Conservation (phyloP, 2,888 invertebrate species). For the Melinopterus prodromus region DNA sequence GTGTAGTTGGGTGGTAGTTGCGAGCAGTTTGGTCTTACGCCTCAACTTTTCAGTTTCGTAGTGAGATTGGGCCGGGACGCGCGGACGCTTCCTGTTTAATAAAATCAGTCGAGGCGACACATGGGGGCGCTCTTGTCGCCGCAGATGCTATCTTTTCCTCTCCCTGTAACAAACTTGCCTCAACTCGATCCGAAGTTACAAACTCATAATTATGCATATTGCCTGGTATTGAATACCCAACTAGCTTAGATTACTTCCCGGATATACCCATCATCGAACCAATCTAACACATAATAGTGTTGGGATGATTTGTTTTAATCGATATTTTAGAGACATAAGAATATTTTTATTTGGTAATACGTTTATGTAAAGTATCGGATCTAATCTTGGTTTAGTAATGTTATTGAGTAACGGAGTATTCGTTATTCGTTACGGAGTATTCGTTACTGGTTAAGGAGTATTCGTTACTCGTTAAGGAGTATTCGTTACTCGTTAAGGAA, state of each 20-base stretch:
- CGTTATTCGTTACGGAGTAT: no score
- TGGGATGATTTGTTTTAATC: neutral
- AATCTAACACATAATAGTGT: neutral
- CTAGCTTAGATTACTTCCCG: neutral
- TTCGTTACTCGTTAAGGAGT: no score
- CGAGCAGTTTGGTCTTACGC: neutral
- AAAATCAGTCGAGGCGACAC: conserved; percentile 18
- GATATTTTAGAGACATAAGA: no score
- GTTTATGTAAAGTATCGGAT: no score
- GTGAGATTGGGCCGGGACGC: neutral
- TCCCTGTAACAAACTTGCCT: neutral
- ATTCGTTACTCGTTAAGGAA: no score
- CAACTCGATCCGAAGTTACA: conserved; percentile 15
- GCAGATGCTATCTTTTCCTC: conserved; percentile 22
- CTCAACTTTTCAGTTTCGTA: neutral
- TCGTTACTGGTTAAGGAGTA: no score
- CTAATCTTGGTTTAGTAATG: no score
- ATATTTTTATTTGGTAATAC: no score
- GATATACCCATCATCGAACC: neutral
- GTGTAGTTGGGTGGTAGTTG: neutral
- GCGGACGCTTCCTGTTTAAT: conserved; percentile 21
- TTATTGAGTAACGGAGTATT: no score
- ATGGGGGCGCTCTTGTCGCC: conserved; percentile 17
- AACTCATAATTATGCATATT: conserved; percentile 22
- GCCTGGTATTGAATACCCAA: conserved; percentile 20